These are phyloP conservation scores for Taxidea taxus DNA, from an alignment of 2,113 vertebrate genomes.

Conservation along the genomic window DNA sequence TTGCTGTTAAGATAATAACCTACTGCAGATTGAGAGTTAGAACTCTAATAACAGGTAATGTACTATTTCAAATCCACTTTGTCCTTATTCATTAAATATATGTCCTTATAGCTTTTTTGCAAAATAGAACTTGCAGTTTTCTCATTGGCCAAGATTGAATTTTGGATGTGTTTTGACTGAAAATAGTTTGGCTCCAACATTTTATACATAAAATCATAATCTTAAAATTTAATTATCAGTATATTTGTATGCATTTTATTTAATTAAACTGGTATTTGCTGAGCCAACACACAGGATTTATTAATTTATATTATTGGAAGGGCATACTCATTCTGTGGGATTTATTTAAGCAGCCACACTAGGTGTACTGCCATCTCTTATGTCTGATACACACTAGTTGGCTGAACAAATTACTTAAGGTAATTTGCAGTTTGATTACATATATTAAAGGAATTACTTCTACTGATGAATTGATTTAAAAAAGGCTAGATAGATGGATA, in stretches of 20 bases:
- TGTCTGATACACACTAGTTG: background rate
- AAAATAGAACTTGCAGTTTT: slow-evolving; percentile 34
- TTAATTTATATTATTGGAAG: background rate
- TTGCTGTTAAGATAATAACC: background rate
- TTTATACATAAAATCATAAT: slow-evolving; percentile 16
- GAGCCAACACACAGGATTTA: background rate
- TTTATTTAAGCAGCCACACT: background rate
- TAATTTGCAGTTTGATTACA: background rate
- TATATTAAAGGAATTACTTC: slow-evolving; percentile 10
- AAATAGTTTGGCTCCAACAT: background rate
- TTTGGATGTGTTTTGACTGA: slow-evolving; percentile 22
- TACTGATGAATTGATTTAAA: background rate
- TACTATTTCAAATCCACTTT: slow-evolving; percentile 6
- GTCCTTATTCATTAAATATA: background rate
- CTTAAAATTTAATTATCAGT: background rate
- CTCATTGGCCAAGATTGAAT: background rate
- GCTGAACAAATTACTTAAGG: background rate
- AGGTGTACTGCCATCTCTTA: background rate
- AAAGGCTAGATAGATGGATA: background rate
- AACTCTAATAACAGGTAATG: background rate
- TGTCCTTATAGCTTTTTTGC: background rate
- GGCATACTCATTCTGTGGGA: background rate
- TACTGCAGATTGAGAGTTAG: background rate
- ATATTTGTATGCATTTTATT: background rate
- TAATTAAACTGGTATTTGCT: background rate